These are phyloP conservation scores for Palythoa heliodiscus DNA, from an alignment of 92 coral and sea anemone species.

Conservation along the genomic window DNA sequence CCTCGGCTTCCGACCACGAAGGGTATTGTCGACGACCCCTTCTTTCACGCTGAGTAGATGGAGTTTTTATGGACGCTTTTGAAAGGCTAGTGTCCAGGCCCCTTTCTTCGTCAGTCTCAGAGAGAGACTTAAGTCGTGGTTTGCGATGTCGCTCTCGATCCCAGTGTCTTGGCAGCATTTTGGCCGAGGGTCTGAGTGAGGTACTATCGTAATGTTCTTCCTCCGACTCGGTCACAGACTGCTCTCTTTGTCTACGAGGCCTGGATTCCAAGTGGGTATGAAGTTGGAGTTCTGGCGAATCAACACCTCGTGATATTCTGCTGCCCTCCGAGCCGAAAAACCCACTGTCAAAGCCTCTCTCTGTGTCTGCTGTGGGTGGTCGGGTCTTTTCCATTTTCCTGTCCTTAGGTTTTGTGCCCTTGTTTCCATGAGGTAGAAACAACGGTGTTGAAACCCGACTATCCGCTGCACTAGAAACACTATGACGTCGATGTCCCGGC, in stretches of 20 bases:
- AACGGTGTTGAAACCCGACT: conserved; percentile 98
- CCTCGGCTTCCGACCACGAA: conserved; percentile 69
- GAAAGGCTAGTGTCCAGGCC: conserved; percentile 69
- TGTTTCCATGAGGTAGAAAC: conserved; percentile 70
- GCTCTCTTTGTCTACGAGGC: conserved; percentile 60
- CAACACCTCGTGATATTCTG: conserved; percentile 81
- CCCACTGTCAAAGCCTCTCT: conserved; percentile 95
- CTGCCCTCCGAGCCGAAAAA: conserved; percentile 98
- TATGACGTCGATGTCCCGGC: conserved; percentile 69
- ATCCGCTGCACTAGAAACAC: conserved; percentile 83
- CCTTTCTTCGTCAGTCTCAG: conserved; percentile 86
- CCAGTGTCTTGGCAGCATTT: conserved; percentile 56
- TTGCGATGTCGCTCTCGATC: conserved; percentile 67
- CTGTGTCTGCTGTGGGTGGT: conserved; percentile 78
- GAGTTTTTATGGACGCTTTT: conserved; percentile 60
- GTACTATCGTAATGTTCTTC: conserved; percentile 56
- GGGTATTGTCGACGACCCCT: conserved; percentile 81
- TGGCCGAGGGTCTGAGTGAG: conserved; percentile 56
- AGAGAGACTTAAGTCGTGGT: conserved; percentile 76
- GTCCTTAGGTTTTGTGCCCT: conserved; percentile 75
- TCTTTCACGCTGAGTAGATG: conserved; percentile 79
- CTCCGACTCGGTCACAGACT: conserved; percentile 78
- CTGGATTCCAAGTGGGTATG: conserved; percentile 47
- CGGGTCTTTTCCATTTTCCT: conserved; percentile 60
- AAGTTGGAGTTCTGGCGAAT: conserved; percentile 75